phyloP scores from a whole-genome alignment of 2,113 vertebrate species.

The Xiphophorus hellerii region DNA sequence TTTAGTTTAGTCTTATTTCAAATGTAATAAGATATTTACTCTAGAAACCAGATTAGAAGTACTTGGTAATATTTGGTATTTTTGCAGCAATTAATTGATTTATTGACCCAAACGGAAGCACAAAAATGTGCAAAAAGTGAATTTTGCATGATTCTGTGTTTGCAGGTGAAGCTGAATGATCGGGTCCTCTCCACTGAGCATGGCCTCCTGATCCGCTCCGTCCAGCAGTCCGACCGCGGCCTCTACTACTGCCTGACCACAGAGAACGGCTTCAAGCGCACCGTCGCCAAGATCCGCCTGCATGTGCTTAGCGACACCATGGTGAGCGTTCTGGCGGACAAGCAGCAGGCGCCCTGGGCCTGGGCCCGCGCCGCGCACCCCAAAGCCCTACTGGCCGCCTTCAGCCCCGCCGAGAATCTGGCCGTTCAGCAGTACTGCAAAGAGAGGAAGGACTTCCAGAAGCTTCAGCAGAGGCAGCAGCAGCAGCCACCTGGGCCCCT shows the following conservation, averaged over 20 bases:
- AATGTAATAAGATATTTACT: too few relatives aligned
- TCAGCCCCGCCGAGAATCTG: slow-evolving; percentile 89
- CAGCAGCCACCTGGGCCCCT: slow-evolving; percentile 60
- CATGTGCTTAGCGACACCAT: slow-evolving; percentile 87
- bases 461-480: slow-evolving; percentile 64
- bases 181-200: slow-evolving; percentile 90
- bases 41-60: too few relatives aligned
- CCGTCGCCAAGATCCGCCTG: slow-evolving; percentile 93
- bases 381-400: slow-evolving; percentile 86
- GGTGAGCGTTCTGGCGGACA: slow-evolving; percentile 86
- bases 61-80: too few relatives aligned
- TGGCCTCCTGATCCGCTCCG: slow-evolving; percentile 91
- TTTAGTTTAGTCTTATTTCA: too few relatives aligned
- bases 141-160: neutral
- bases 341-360: slow-evolving; percentile 87
- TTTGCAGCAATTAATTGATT: too few relatives aligned
- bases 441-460: slow-evolving; percentile 87
- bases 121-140: too few relatives aligned
- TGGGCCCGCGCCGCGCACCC: slow-evolving; percentile 88
- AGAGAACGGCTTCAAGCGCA: slow-evolving; percentile 95
- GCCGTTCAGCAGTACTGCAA: slow-evolving; percentile 96
- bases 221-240: slow-evolving; percentile 89
- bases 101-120: too few relatives aligned
- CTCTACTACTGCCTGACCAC: slow-evolving; percentile 96
- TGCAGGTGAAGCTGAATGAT: slow-evolving; percentile 92